Evolutionary conservation across 1,140 invertebrate species (phyloP), one percentile per base, ranked within the genome.

Genomic region (Drosophila triauraria): DNA sequence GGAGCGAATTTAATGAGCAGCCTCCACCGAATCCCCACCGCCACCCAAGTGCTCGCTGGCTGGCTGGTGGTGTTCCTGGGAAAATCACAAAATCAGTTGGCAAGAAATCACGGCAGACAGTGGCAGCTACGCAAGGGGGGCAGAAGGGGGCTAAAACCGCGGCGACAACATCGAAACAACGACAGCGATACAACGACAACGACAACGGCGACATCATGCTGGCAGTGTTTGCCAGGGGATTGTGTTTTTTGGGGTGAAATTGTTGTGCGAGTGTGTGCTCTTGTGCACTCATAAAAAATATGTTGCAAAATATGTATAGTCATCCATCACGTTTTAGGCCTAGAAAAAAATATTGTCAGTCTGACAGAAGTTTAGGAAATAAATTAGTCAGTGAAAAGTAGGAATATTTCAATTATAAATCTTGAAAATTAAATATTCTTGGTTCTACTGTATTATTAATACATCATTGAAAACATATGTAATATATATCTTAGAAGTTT

Each of bases 71-170:
- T 85, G 38, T 84, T 88, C 46, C 84, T 84, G 74, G 58, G 86
- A 85, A 91, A 90, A 90, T 88, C 85, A 88, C 54, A 74, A 90
- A 88, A 88, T 88, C 85, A 90, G 85, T 88, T 88, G 86, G 81
- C 85, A 85, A 88, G 85, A 90, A 82, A 88, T 91, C 85, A 79
- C 67, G 60, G 59, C 57, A 83, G 74, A 76, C 60, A 51, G 30
- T 51, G 35, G 40, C 25, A 50, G 48, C 48, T 51, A 51, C 50
- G 35, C 3, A 20, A 9, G 13, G 51, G 51, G 30, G n/a, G 61
- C 12, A 20, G 8, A 35, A 12, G 40, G 5, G 13, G 40, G 23
- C 59, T 4, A 35, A 72, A 74, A 74, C 70, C 70, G 70, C 70
- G 70, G 68, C 70, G 70, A 74, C 70, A 74, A 74, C 70, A 74